phyloP scores from a whole-genome alignment of 2,113 vertebrate species.

The Monopterus albus region DNA sequence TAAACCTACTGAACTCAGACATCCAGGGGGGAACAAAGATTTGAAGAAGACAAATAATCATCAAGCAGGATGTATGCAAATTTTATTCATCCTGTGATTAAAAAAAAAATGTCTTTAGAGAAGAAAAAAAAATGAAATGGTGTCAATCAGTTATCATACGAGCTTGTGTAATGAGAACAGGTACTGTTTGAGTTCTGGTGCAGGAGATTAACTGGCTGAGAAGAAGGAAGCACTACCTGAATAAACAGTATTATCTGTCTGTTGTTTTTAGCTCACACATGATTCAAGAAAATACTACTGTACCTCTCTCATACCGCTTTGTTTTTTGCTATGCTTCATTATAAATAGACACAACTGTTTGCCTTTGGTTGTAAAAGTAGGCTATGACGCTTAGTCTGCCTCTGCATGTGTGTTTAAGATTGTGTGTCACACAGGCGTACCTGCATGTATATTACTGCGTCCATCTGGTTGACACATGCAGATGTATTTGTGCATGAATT shows the following conservation, averaged over 20 bases:
- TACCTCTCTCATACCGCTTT: constrained; percentile 34
- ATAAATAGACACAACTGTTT: constrained; percentile 64
- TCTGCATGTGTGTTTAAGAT: constrained; percentile 29
- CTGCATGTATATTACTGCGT: constrained; percentile 21
- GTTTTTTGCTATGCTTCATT: constrained; percentile 48
- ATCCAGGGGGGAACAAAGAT: constrained; percentile 40
- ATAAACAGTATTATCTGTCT: constrained; percentile 59
- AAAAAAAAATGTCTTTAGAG: constrained; percentile 50
- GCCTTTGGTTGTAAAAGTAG: constrained; percentile 55
- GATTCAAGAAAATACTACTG: constrained; percentile 66
- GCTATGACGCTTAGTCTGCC: constrained; percentile 62
- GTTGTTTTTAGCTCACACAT: constrained; percentile 62
- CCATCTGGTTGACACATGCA: constrained; percentile 4
- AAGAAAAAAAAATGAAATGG: constrained; percentile 28
- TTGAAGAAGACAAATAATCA: constrained; percentile 57
- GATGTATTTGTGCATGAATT: constrained; percentile 14
- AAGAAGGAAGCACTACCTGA: constrained; percentile 54
- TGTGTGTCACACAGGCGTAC: constrained; percentile 11
- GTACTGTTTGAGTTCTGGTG: constrained; percentile 50
- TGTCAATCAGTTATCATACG: constrained; percentile 60
- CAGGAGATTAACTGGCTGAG: constrained; percentile 60
- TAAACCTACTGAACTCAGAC: constrained; percentile 62
- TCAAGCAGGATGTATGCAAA: constrained; percentile 69
- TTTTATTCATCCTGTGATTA: constrained; percentile 66
- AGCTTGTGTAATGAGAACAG: constrained; percentile 54